Percentiles rank a stretch among this genome's conserved stretches.
Conservation (phyloP, 2,888 invertebrate species). For the Glomeris marginata region DNA sequence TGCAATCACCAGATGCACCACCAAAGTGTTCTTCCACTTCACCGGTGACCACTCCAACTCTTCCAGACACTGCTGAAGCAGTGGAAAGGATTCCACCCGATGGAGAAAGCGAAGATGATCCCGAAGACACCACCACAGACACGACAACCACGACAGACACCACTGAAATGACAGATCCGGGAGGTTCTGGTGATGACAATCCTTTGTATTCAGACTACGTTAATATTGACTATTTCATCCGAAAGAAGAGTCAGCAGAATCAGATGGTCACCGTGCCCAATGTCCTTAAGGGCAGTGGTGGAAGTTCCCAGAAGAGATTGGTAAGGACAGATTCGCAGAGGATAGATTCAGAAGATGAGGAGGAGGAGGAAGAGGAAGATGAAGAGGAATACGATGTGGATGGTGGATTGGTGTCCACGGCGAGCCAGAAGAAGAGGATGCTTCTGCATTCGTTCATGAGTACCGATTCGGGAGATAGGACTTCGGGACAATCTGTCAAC, state of each 20-base stretch:
- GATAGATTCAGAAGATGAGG: slow-evolving; percentile 33
- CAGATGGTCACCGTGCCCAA: neutral
- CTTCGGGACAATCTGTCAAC: no score
- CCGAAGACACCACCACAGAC: slow-evolving; percentile 23
- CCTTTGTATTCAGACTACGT: slow-evolving; percentile 59
- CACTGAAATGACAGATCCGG: slow-evolving; percentile 19
- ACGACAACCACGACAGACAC: slow-evolving; percentile 18
- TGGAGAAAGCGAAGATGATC: slow-evolving; percentile 20
- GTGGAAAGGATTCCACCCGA: slow-evolving; percentile 14
- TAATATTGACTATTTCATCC: slow-evolving; percentile 78
- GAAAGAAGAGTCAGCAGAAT: slow-evolving; percentile 41
- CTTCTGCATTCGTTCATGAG: no score
- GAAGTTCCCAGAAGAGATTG: neutral
- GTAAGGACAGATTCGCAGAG: slow-evolving; percentile 20
- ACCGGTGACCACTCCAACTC: slow-evolving; percentile 15
- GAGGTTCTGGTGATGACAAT: slow-evolving; percentile 19
- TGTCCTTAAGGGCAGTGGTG: neutral
- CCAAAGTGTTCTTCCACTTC: slow-evolving; percentile 12
- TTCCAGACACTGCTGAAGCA: slow-evolving; percentile 17
- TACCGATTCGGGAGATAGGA: no score
- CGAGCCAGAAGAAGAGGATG: slow-evolving; percentile 1
- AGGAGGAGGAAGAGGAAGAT: slow-evolving; percentile 21
- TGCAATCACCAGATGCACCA: no score
- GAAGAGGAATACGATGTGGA: neutral
- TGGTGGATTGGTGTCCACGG: neutral